phyloP scores from a whole-genome alignment of 1,140 invertebrate genomes.

The Danaus plexippus region DNA sequence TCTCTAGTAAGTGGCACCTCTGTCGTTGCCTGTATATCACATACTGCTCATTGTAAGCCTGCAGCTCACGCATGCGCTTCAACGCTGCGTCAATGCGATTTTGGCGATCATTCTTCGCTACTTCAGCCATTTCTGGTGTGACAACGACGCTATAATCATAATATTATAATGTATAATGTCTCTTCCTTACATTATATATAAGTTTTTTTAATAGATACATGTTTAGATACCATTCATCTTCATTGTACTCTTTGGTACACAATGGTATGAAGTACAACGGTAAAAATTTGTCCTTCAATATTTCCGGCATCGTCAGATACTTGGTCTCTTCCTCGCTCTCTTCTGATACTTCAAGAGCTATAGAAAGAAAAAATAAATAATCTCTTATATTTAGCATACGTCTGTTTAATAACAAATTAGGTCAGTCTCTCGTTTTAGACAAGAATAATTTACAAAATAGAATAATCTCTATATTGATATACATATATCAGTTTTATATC shows the following conservation, averaged over 20 bases:
- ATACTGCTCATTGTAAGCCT: slow-evolving; percentile 38
- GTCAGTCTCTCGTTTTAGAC: neutral
- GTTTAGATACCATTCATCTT: slow-evolving; percentile 19
- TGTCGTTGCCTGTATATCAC: slow-evolving; percentile 42
- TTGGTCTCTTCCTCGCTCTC: slow-evolving; percentile 41
- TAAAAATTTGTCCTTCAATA: slow-evolving; percentile 48
- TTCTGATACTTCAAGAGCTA: slow-evolving; percentile 38
- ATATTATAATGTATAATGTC: neutral
- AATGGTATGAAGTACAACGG: slow-evolving; percentile 43
- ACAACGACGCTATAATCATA: slow-evolving; percentile 32
- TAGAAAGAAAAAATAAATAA: slow-evolving; percentile 1
- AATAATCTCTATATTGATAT: slow-evolving; percentile 2
- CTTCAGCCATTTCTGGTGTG: slow-evolving; percentile 39
- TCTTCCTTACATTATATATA: neutral
- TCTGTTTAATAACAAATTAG: no score
- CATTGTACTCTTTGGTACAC: slow-evolving; percentile 40
- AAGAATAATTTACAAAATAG: neutral
- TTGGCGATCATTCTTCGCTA: slow-evolving; percentile 26
- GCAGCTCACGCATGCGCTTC: slow-evolving; percentile 43
- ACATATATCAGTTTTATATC: neutral
- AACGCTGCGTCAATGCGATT: slow-evolving; percentile 27
- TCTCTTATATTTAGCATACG: no score
- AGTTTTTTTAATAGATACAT: neutral
- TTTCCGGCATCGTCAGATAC: slow-evolving; percentile 45
- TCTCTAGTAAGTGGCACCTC: slow-evolving; percentile 38